A percentile compares a stretch with the other conserved stretches of the same genome.
Conservation (phyloP, 2,797 vertebrate species). For the Odontamblyopus lacepedii region DNA sequence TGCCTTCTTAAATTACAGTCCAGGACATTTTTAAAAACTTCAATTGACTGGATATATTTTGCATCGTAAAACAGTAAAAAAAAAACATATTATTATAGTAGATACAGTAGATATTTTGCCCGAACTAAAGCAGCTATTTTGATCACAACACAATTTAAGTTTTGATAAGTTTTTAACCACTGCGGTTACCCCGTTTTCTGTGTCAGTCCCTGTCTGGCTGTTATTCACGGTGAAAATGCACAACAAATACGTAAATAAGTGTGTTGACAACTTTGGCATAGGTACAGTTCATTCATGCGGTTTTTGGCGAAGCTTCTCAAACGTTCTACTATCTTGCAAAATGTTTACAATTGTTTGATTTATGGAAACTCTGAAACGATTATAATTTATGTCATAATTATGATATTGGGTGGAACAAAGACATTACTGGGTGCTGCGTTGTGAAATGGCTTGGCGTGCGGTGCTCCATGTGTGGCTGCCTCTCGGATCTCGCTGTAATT, state of each 20-base stretch:
- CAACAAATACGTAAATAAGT: neutral
- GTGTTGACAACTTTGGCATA: neutral
- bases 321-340: conserved; percentile 11
- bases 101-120: neutral
- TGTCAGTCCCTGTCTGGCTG: neutral
- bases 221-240: neutral
- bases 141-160: neutral
- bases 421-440: conserved; percentile 39
- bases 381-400: conserved; percentile 30
- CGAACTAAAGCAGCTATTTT: neutral
- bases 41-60: neutral
- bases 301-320: neutral
- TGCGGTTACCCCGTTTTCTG: neutral
- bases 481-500: conserved; percentile 52
- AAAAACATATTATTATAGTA: neutral
- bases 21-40: neutral
- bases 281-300: neutral
- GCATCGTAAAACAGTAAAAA: neutral
- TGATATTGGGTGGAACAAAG: conserved; percentile 43
- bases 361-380: conserved; percentile 17
- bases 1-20: no score
- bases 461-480: conserved; percentile 31
- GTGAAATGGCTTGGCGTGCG: conserved; percentile 40
- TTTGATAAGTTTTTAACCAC: neutral
- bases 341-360: conserved; percentile 9